Percentiles rank a stretch among this genome's conserved stretches.
phyloP scores from a whole-genome alignment of 2,888 invertebrate genomes.

The Trichopoda pennipes region DNA sequence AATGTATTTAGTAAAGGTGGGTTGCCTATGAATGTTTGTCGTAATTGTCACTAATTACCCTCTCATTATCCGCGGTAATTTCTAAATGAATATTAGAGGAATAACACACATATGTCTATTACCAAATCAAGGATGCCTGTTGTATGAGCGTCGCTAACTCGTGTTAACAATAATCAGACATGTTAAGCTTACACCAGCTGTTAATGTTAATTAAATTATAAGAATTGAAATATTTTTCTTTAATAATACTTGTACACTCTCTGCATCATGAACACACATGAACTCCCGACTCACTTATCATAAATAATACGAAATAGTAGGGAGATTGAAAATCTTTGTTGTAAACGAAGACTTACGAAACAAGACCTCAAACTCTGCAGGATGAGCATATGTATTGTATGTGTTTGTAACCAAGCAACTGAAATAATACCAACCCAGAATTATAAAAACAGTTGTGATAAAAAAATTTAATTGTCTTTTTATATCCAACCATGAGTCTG shows the following conservation, averaged over 20 bases:
- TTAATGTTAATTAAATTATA: neutral
- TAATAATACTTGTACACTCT: slow-evolving; percentile 30
- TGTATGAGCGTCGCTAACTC: too few relatives aligned
- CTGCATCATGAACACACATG: slow-evolving; percentile 51
- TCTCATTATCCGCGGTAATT: too few relatives aligned
- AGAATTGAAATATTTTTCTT: neutral
- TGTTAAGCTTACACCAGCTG: slow-evolving; percentile 55
- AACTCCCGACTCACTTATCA: slow-evolving; percentile 34
- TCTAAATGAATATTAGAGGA: too few relatives aligned
- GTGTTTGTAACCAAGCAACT: neutral
- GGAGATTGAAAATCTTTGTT: slow-evolving; percentile 47
- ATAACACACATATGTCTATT: too few relatives aligned
- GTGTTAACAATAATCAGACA: slow-evolving; percentile 50
- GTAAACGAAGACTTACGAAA: slow-evolving; percentile 43
- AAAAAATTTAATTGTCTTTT: slow-evolving; percentile 6
- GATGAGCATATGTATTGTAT: slow-evolving; percentile 33
- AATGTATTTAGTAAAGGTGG: too few relatives aligned
- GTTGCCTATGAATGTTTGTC: too few relatives aligned
- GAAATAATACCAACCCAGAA: slow-evolving; percentile 4
- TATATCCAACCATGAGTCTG: slow-evolving; percentile 14
- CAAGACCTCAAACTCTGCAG: slow-evolving; percentile 39
- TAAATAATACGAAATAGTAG: slow-evolving; percentile 51
- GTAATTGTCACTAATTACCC: too few relatives aligned
- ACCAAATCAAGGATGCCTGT: too few relatives aligned
- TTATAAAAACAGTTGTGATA: neutral